A percentile compares a stretch with the other conserved stretches of the same genome.
Conservation (phyloP, 92 coral and sea anemone genomes). For the Palythoa heliodiscus region DNA sequence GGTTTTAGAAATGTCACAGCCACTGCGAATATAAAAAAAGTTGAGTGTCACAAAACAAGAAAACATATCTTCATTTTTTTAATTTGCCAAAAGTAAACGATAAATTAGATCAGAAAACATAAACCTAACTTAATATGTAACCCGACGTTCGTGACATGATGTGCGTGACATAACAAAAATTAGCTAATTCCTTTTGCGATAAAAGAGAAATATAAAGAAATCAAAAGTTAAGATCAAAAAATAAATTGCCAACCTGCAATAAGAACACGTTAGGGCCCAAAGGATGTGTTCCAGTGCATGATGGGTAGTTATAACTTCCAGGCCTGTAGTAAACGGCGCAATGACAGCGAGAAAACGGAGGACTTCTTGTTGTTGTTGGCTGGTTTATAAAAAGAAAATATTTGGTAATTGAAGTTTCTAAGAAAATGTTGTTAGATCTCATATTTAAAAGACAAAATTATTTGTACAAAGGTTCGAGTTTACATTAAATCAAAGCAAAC, state of each 20-base stretch:
- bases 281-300: constrained; percentile 70
- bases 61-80: neutral
- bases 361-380: constrained; percentile 67
- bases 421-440: neutral
- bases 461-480: neutral
- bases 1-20: neutral
- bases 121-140: too few relatives aligned
- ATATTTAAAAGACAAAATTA: neutral
- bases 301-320: constrained; percentile 61
- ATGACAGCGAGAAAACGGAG: constrained; percentile 69
- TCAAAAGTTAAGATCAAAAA: neutral
- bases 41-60: neutral
- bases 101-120: too few relatives aligned
- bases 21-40: neutral
- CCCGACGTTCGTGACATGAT: too few relatives aligned
- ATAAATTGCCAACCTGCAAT: constrained; percentile 66
- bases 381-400: neutral
- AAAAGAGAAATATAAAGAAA: neutral
- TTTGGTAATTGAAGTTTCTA: neutral
- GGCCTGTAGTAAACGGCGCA: constrained; percentile 58
- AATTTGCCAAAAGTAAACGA: too few relatives aligned
- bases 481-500: too few relatives aligned
- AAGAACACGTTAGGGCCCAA: constrained; percentile 84
- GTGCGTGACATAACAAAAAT: too few relatives aligned
- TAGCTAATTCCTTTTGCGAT: neutral